A percentile compares a stretch with the other conserved stretches of the same genome.
Evolutionary conservation across 2,888 invertebrate genomes (phyloP).

Genomic region (Nebria salina): DNA sequence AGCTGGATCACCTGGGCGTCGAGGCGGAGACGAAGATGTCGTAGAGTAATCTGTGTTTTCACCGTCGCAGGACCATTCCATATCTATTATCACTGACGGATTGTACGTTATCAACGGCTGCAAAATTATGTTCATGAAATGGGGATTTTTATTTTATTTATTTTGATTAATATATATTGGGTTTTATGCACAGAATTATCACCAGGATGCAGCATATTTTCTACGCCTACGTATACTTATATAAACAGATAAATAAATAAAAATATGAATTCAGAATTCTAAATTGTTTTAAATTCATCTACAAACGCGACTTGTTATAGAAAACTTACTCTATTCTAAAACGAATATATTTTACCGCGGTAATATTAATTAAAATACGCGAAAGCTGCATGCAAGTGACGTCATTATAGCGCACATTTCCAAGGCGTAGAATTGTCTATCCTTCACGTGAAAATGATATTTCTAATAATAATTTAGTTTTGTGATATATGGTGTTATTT

Average conservation of each 20-base stretch:
- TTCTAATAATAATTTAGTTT: too few relatives aligned
- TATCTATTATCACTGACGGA: constrained; percentile 52
- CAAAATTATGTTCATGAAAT: not conserved
- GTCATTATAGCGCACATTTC: too few relatives aligned
- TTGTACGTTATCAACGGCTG: constrained; percentile 56
- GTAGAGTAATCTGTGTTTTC: constrained; percentile 60
- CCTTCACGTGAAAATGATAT: too few relatives aligned
- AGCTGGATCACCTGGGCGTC: constrained; percentile 49
- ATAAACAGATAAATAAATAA: not conserved
- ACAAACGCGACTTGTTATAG: too few relatives aligned
- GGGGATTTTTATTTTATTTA: not conserved
- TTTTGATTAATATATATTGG: not conserved
- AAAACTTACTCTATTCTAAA: too few relatives aligned
- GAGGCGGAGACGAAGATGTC: constrained; percentile 55
- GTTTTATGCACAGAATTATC: not conserved
- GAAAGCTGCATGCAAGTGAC: too few relatives aligned
- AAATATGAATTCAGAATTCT: too few relatives aligned
- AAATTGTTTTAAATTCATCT: too few relatives aligned
- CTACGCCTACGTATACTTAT: constrained; percentile 19
- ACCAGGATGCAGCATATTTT: constrained; percentile 17
- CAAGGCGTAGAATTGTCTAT: too few relatives aligned
- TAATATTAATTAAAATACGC: not conserved
- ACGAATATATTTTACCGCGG: too few relatives aligned
- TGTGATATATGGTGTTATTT: too few relatives aligned
- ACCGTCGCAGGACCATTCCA: constrained; percentile 61